Conservation (phyloP, 2,888 invertebrate genomes). For the Spatulosminthurus flaviceps region DNA sequence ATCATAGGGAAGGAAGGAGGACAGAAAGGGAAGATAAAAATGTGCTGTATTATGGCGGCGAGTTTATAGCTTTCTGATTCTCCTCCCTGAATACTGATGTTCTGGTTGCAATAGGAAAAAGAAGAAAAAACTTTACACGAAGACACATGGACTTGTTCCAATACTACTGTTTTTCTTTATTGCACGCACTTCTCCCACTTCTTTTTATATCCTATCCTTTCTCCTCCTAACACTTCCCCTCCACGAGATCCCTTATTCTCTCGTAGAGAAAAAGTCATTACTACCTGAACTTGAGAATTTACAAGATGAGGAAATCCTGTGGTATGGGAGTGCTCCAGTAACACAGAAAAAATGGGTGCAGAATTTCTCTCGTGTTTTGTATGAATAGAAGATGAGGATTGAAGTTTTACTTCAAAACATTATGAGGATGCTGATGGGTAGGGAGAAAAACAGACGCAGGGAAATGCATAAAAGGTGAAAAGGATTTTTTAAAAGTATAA, state of each 20-base stretch:
- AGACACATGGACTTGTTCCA: background rate
- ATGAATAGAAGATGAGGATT: background rate
- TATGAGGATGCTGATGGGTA: background rate
- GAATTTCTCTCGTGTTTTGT: no score
- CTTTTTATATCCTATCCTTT: no score
- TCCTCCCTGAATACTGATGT: conserved; percentile 47
- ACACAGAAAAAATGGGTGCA: no score
- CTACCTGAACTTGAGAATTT: no score
- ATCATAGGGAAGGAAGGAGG: background rate
- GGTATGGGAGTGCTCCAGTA: no score
- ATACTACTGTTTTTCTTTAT: no score
- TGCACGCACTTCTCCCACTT: no score
- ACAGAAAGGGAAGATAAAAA: background rate
- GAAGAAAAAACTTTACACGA: background rate
- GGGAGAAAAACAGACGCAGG: background rate
- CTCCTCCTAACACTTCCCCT: no score
- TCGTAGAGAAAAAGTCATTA: no score
- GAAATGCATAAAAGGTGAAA: background rate
- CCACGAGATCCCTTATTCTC: no score
- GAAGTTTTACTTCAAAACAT: background rate
- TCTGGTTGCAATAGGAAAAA: background rate
- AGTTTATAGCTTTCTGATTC: conserved; percentile 53
- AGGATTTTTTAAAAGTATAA: background rate
- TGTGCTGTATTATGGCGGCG: conserved; percentile 16
- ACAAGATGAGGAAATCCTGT: no score